Evolutionary conservation across 2,888 invertebrate species (phyloP).

Genomic region (Brachyopa scutellaris): DNA sequence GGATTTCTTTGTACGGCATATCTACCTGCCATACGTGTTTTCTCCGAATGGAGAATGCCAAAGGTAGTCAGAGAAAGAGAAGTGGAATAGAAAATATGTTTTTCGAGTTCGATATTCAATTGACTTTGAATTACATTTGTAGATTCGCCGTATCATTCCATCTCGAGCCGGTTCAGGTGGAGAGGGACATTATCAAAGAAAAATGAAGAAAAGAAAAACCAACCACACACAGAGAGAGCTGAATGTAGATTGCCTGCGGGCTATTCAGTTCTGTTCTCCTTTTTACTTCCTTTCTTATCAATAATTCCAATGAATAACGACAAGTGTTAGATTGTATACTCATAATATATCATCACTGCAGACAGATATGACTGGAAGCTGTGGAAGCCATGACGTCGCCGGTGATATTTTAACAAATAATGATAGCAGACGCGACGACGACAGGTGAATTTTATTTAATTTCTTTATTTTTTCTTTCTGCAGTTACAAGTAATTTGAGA

Average conservation of each 20-base stretch:
- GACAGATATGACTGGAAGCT: constrained; percentile 1
- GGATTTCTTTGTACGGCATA: no score
- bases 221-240: no score
- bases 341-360: constrained; percentile 26
- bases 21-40: no score
- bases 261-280: no score
- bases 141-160: neutral
- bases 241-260: no score
- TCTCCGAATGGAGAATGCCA: neutral
- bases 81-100: constrained; percentile 11
- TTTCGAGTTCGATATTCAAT: constrained; percentile 34
- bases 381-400: neutral
- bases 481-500: neutral
- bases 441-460: neutral
- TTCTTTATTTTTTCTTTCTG: neutral
- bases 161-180: no score
- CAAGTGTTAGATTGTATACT: constrained; percentile 13
- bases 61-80: neutral
- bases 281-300: neutral
- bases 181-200: no score
- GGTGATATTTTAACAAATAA: constrained; percentile 10
- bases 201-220: no score
- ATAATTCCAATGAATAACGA: constrained; percentile 3
- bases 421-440: neutral
- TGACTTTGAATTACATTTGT: constrained; percentile 28